Conservation (phyloP, 2,797 vertebrate species). For the Anguilla anguilla region DNA sequence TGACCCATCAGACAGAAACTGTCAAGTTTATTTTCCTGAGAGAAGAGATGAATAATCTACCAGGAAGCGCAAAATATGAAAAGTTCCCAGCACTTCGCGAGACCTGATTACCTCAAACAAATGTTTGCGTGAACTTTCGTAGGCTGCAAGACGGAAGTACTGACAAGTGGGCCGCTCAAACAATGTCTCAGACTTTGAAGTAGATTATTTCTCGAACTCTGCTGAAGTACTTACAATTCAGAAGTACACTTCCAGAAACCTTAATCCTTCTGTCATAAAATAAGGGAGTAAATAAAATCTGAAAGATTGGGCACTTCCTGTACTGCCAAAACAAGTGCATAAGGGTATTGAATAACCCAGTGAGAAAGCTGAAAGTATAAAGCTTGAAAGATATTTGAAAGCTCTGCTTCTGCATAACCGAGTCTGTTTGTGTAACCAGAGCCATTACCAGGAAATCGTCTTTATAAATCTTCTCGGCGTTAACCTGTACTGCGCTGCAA, state of each 20-base stretch:
- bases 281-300: not conserved
- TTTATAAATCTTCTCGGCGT: not conserved
- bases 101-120: slow-evolving; percentile 16
- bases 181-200: not conserved
- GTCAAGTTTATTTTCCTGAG: not conserved
- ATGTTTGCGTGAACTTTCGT: not conserved
- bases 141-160: not conserved
- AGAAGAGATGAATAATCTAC: not conserved
- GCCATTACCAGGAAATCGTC: not conserved
- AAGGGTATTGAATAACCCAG: not conserved
- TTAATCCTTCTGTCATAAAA: not conserved
- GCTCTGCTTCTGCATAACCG: not conserved
- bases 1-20: not conserved
- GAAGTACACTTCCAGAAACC: not conserved
- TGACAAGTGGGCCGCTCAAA: not conserved
- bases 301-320: not conserved
- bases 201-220: not conserved
- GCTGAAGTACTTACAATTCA: not conserved
- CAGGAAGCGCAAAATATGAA: not conserved
- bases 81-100: not conserved
- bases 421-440: not conserved
- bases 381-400: not conserved
- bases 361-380: not conserved
- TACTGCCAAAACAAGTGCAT: not conserved
- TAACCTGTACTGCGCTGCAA: not conserved